Conservation (phyloP, 2,888 invertebrate genomes). For the Tethea ocularis region DNA sequence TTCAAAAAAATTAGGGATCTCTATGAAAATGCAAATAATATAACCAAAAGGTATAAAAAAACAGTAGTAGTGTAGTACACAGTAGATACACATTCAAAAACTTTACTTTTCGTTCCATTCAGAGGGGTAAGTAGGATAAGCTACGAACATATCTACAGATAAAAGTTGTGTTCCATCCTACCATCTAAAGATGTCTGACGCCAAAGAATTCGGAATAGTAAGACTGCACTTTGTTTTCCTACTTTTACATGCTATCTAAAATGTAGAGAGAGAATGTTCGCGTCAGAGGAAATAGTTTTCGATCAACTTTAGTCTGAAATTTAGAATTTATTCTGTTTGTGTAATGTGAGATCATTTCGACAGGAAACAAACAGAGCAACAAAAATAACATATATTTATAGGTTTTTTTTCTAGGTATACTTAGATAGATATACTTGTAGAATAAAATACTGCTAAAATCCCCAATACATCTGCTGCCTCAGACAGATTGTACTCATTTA, state of each 20-base stretch:
- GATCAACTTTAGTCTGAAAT: slow-evolving; percentile 6
- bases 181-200: not conserved
- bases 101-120: not conserved
- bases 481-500: no score
- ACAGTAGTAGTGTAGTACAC: no score
- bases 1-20: no score
- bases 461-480: no score
- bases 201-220: slow-evolving; percentile 2
- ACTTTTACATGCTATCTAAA: not conserved
- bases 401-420: no score
- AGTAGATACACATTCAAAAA: not conserved
- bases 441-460: no score
- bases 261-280: not conserved
- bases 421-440: no score
- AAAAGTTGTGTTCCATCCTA: not conserved
- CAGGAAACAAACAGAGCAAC: no score
- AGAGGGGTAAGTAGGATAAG: not conserved
- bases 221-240: not conserved
- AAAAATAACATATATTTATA: no score
- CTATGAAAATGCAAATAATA: no score
- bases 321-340: not conserved
- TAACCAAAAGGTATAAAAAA: no score
- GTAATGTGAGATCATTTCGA: not conserved
- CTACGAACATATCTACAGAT: not conserved
- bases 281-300: not conserved